Percentiles rank a stretch among this genome's conserved stretches.
These are phyloP conservation scores for Lycodopsis pacificus DNA, from an alignment of 2,797 vertebrate genomes.

Conservation along the genomic window DNA sequence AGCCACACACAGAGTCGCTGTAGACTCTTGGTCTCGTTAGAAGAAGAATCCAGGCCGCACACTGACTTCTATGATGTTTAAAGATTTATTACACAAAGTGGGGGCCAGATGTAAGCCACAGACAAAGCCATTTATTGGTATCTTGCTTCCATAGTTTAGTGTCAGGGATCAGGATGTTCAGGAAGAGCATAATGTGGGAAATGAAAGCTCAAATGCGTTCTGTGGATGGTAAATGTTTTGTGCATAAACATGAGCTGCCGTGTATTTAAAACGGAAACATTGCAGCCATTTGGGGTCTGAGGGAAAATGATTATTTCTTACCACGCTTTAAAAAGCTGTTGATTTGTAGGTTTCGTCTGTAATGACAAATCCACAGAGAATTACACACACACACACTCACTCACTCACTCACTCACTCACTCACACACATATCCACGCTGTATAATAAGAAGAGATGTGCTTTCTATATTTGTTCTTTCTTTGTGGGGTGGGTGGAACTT, in stretches of 20 bases:
- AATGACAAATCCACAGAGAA: not conserved
- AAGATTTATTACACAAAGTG: constrained; percentile 7
- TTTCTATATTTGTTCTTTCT: not conserved
- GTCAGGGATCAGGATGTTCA: constrained; percentile 6
- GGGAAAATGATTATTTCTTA: no score
- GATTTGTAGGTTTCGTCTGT: not conserved
- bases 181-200: constrained; percentile 4
- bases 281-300: not conserved
- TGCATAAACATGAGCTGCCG: not conserved
- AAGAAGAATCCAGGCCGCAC: not conserved
- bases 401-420: not conserved
- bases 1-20: not conserved
- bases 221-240: not conserved
- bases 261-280: not conserved
- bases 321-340: not conserved
- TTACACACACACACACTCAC: not conserved
- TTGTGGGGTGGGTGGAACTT: not conserved
- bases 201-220: not conserved
- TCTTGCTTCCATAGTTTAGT: constrained; percentile 18
- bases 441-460: not conserved
- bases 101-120: not conserved
- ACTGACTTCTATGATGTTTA: not conserved
- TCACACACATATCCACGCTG: not conserved
- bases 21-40: not conserved
- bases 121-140: not conserved